Conservation (phyloP, 2,888 invertebrate genomes). For the Troides oblongomaculatus region DNA sequence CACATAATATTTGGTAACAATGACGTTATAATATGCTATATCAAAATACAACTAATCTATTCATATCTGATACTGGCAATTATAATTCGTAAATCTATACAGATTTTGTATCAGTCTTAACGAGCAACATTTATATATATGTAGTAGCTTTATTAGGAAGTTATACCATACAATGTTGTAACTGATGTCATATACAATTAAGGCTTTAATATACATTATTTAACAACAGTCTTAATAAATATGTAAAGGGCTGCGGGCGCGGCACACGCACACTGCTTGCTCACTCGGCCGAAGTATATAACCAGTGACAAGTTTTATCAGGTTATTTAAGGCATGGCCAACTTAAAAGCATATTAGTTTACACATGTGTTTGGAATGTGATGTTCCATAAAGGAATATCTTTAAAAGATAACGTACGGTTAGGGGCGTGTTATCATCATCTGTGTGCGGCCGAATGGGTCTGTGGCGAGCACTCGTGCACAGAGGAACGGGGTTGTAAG, state of each 20-base stretch:
- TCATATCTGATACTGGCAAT: slow-evolving; percentile 69
- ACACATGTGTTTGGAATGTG: slow-evolving; percentile 77
- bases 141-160: slow-evolving; percentile 27
- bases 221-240: slow-evolving; percentile 30
- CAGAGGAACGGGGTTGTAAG: slow-evolving; percentile 75
- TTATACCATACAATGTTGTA: slow-evolving; percentile 24
- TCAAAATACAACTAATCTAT: slow-evolving; percentile 65
- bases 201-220: slow-evolving; percentile 18
- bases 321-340: slow-evolving; percentile 66
- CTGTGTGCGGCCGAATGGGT: slow-evolving; percentile 72
- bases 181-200: slow-evolving; percentile 14
- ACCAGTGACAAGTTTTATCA: slow-evolving; percentile 53
- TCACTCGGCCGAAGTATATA: slow-evolving; percentile 59
- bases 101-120: slow-evolving; percentile 72
- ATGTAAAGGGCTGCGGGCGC: slow-evolving; percentile 25
- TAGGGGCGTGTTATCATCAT: slow-evolving; percentile 66
- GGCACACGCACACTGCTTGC: slow-evolving; percentile 33
- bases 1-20: slow-evolving; percentile 80
- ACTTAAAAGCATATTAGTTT: slow-evolving; percentile 61
- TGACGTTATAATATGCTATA: slow-evolving; percentile 66
- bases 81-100: slow-evolving; percentile 48
- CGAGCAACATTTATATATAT: slow-evolving; percentile 51
- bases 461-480: slow-evolving; percentile 75
- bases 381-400: slow-evolving; percentile 72
- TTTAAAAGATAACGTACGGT: slow-evolving; percentile 62